Evolutionary conservation across 2,113 vertebrate genomes (phyloP), one percentile per base, ranked within the genome.

Genomic region (Oplegnathus fasciatus): DNA sequence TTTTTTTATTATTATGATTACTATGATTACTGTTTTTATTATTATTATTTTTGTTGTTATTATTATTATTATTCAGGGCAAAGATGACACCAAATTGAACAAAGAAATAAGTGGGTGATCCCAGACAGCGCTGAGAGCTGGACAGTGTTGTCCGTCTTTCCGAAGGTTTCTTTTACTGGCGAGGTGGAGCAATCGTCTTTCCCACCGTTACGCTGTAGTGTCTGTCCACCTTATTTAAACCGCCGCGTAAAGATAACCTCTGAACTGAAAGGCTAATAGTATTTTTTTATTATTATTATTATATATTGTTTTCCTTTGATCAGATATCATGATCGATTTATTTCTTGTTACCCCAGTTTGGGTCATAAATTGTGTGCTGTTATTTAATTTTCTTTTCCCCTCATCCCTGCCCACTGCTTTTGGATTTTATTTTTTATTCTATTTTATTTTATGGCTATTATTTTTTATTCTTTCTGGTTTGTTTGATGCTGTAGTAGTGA

Each of bases 71-170:
- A 91, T 95, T 95, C 95, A 95, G 95, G 95, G 95, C 92, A 92
- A 94, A 91, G 90, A 93, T 92, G 89, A 94, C 95, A 96, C 95
- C 96, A 96, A 96, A 95, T 94, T 92, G 86, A 94, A 93, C 86
- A 92, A 94, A 93, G 30, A 88, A 69, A 82, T 88, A 72, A 80
- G 58, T 71, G 67, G 69, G 48, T 78, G 89, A 83, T 75, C 75
- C 75, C 73, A 76, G 83, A 82, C 60, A 22, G 74, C 22, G 83
- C 83, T 80, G 62, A 84, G 30, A 42, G 75, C 28, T 24, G 78
- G 67, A 86, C 72, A 30, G 61, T 66, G 60, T 24, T 37, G 42
- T 82, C 64, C 24, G 3, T 78, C 46, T 78, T 74, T 74, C 71
- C 82, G 11, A 55, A 73, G 44, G 83, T 89, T 88, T 91, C 68